phyloP scores from a whole-genome alignment of 2,888 invertebrate species.

The Branchellion lobata region DNA sequence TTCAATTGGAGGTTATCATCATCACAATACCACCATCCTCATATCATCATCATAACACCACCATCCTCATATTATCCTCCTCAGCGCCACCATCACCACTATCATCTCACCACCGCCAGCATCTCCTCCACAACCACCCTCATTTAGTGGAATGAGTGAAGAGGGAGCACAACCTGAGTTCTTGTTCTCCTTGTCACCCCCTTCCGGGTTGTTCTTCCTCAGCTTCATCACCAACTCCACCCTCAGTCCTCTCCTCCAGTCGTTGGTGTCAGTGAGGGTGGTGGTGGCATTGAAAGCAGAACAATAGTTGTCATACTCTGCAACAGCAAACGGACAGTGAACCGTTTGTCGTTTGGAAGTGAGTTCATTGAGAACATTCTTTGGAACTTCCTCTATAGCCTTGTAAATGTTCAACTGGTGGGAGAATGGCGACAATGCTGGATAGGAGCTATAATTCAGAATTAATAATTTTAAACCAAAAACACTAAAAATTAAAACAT shows the following conservation, averaged over 20 bases:
- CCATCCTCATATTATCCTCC: no score
- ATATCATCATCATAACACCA: no score
- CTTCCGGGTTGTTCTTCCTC: conserved; percentile 49
- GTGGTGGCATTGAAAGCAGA: conserved; percentile 79
- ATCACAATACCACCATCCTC: no score
- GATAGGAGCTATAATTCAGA: not conserved
- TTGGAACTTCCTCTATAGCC: not conserved
- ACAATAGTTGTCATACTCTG: conserved; percentile 85
- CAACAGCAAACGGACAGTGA: conserved; percentile 78
- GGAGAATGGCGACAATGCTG: no score
- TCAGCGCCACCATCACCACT: no score
- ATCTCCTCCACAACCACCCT: no score
- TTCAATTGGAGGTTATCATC: no score
- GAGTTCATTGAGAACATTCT: not conserved
- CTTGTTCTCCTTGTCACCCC: conserved; percentile 51
- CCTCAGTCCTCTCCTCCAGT: conserved; percentile 61
- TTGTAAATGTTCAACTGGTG: not conserved
- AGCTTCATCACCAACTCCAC: conserved; percentile 58
- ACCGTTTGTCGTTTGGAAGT: not conserved
- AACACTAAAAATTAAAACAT: no score
- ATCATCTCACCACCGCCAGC: no score
- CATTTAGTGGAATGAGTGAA: no score
- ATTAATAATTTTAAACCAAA: no score
- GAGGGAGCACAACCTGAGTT: not conserved
- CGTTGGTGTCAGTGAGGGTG: conserved; percentile 56